A percentile compares a stretch with the other conserved stretches of the same genome.
Conservation (phyloP, 2,113 vertebrate genomes). For the Aleadryas rufinucha region DNA sequence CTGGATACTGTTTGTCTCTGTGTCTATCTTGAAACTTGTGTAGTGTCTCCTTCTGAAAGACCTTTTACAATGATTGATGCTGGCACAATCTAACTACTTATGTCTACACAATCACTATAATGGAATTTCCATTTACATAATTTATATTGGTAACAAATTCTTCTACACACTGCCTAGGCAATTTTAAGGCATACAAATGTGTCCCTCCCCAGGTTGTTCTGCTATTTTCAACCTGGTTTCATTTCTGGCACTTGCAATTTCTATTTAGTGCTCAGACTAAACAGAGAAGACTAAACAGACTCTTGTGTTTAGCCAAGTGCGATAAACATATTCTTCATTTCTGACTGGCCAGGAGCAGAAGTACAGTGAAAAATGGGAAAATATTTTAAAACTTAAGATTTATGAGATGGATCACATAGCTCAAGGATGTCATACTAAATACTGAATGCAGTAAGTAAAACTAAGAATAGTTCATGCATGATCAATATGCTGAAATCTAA, state of each 20-base stretch:
- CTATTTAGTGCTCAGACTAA: neutral
- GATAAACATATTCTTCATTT: neutral
- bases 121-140: neutral
- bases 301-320: neutral
- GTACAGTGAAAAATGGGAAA: neutral
- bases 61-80: neutral
- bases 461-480: neutral
- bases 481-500: neutral
- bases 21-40: neutral
- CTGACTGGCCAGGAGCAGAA: neutral
- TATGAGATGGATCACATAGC: neutral
- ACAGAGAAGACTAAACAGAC: neutral
- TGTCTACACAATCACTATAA: neutral
- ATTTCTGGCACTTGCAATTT: neutral
- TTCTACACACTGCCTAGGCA: neutral
- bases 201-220: neutral
- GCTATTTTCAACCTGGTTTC: neutral
- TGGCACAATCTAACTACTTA: neutral
- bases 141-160: neutral
- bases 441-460: neutral
- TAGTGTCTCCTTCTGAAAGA: neutral
- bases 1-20: neutral
- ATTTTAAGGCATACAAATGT: neutral
- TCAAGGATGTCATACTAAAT: neutral
- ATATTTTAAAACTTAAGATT: neutral